A percentile compares a stretch with the other conserved stretches of the same genome.
Conservation (phyloP, 37 sponge, comb jelly and placozoan genomes). For the Halichondria panicea region DNA sequence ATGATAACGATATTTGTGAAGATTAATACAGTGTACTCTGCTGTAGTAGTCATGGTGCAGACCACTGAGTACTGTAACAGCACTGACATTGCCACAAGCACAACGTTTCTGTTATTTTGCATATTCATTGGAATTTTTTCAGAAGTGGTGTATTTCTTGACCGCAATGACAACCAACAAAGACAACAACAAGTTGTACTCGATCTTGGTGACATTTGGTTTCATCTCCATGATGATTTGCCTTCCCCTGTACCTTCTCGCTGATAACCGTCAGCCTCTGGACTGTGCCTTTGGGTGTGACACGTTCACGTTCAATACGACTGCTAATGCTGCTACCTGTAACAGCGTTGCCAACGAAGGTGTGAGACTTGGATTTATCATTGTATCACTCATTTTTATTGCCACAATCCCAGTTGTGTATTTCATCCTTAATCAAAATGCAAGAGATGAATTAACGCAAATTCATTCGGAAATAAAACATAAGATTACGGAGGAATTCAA, state of each 20-base stretch:
- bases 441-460: no score
- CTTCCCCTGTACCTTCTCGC: constrained; percentile 1
- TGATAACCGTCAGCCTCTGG: constrained; percentile 1
- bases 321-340: neutral
- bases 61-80: neutral
- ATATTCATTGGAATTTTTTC: neutral
- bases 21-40: neutral
- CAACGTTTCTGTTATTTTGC: neutral
- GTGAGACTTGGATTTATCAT: neutral
- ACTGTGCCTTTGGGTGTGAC: constrained; percentile 14
- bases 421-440: no score
- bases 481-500: no score
- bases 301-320: neutral
- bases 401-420: no score
- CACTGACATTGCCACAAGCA: neutral
- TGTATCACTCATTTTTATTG: neutral
- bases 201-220: neutral
- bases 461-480: no score
- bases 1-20: neutral
- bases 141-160: neutral
- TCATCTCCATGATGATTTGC: neutral
- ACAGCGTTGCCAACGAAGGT: neutral
- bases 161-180: no score
- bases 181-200: no score
- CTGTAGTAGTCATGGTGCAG: neutral